Percentiles rank a stretch among this genome's conserved stretches.
phyloP scores from a whole-genome alignment of 2,888 invertebrate species.

The Mythimna ferrago region DNA sequence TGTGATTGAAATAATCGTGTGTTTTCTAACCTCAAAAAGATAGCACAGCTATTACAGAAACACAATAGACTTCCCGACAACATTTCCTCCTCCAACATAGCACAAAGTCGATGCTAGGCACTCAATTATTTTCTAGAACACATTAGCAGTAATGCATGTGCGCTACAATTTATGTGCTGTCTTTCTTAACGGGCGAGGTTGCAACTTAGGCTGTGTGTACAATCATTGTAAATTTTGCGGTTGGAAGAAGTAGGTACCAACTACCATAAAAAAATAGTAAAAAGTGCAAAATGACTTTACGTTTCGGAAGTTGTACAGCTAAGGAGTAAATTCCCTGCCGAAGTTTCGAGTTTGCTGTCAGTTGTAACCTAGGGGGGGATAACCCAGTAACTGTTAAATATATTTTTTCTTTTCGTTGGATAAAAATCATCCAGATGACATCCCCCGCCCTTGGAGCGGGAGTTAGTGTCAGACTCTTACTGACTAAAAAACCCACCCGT shows the following conservation, averaged over 20 bases:
- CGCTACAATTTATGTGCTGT: constrained; percentile 66
- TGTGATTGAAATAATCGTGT: not conserved
- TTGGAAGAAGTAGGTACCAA: not conserved
- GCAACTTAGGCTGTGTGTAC: constrained; percentile 40
- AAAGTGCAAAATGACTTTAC: too few species aligned
- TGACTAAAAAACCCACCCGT: too few species aligned
- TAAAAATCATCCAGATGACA: too few species aligned
- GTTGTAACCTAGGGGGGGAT: too few species aligned
- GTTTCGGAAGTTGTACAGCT: too few species aligned
- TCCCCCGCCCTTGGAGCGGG: too few species aligned
- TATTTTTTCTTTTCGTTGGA: too few species aligned
- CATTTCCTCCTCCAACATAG: constrained; percentile 13
- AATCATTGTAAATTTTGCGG: constrained; percentile 12
- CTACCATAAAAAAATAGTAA: too few species aligned
- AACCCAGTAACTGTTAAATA: too few species aligned
- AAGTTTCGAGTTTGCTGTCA: too few species aligned
- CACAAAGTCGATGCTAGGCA: constrained; percentile 53
- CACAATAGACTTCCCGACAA: not conserved
- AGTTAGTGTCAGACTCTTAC: too few species aligned
- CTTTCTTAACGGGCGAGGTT: constrained; percentile 59
- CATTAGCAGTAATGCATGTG: constrained; percentile 70
- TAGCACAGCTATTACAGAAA: not conserved
- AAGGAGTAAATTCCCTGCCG: too few species aligned
- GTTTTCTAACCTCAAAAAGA: not conserved
- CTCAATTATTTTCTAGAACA: constrained; percentile 68